These are phyloP conservation scores for Lordiphosa fenestrarum DNA, from an alignment of 2,888 invertebrate species.

Conservation along the genomic window DNA sequence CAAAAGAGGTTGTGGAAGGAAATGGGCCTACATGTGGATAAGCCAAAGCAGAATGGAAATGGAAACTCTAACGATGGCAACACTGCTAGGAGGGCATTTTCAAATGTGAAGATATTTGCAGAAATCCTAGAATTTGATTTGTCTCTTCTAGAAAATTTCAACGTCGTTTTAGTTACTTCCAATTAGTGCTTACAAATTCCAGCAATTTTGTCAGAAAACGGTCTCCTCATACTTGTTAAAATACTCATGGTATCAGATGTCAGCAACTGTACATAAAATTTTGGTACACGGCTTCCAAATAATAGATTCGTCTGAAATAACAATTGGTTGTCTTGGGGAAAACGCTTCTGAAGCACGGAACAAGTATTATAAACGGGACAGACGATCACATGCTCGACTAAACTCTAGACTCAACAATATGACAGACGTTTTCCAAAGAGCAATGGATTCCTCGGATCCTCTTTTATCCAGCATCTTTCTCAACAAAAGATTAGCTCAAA, in stretches of 20 bases:
- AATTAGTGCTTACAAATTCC: constrained; percentile 1
- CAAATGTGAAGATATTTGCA: background rate
- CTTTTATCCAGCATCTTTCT: no score
- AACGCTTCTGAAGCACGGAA: constrained; percentile 16
- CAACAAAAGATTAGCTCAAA: no score
- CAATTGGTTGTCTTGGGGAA: constrained; percentile 13
- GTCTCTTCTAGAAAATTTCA: constrained; percentile 4
- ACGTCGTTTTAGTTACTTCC: background rate
- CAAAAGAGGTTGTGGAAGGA: constrained; percentile 20
- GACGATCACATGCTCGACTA: no score
- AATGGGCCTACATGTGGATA: constrained; percentile 19
- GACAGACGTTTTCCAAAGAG: no score
- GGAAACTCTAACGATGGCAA: constrained; percentile 9
- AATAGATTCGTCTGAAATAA: constrained; percentile 1
- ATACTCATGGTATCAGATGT: constrained; percentile 15
- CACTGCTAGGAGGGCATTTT: constrained; percentile 6
- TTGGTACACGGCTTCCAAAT: constrained; percentile 9
- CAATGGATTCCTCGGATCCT: no score
- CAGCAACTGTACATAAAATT: constrained; percentile 14
- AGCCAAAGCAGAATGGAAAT: background rate
- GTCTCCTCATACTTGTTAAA: constrained; percentile 1
- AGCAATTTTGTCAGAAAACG: constrained; percentile 2
- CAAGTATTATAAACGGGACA: no score
- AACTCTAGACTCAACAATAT: no score
- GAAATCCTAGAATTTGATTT: constrained; percentile 4